Percentiles rank a stretch among this genome's conserved stretches.
Conservation (phyloP, 2,888 invertebrate genomes). For the Leptopilina myrica region DNA sequence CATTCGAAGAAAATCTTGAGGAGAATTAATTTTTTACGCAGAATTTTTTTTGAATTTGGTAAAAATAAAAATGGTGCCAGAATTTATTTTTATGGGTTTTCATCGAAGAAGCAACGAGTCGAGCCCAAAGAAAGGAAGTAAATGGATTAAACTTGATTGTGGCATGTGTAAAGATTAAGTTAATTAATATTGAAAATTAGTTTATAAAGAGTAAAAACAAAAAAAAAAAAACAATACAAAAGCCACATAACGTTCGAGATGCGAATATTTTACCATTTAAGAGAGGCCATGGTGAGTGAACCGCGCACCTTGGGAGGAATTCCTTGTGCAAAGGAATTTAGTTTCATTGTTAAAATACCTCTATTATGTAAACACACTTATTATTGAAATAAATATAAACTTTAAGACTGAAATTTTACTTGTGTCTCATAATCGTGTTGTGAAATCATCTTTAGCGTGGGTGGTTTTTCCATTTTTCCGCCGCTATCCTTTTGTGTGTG, state of each 20-base stretch:
- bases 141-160: conserved; percentile 18
- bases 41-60: neutral
- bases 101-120: conserved; percentile 28
- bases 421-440: neutral
- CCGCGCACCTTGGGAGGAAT: conserved; percentile 20
- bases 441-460: too few species aligned
- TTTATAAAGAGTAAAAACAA: neutral
- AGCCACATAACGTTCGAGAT: conserved; percentile 25
- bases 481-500: too few species aligned
- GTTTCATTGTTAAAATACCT: conserved; percentile 73
- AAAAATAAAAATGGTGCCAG: conserved; percentile 2
- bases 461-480: too few species aligned
- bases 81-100: neutral
- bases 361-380: conserved; percentile 73
- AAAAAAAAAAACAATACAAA: neutral
- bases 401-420: conserved; percentile 71
- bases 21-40: neutral
- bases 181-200: conserved; percentile 29
- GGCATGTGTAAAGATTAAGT: conserved; percentile 31
- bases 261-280: conserved; percentile 40
- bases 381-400: conserved; percentile 74
- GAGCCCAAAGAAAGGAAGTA: conserved; percentile 28
- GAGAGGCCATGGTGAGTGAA: conserved; percentile 23
- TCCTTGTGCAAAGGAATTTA: conserved; percentile 56
- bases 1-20: neutral